Evolutionary conservation across 1,140 invertebrate genomes (phyloP).

Genomic region (Ditylenchus dipsaci): DNA sequence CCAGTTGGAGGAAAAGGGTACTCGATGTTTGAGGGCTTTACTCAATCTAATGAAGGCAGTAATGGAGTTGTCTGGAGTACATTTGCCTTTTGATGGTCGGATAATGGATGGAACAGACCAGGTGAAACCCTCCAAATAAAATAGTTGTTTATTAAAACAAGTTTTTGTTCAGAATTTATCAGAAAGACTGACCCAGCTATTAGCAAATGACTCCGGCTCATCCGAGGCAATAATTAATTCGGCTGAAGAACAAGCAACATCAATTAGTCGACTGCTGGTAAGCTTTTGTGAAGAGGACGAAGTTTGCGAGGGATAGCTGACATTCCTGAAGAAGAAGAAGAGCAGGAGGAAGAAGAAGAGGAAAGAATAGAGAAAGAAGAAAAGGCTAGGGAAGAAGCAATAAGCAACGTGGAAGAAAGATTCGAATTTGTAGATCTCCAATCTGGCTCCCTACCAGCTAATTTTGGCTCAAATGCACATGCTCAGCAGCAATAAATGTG

Average conservation of each 20-base stretch:
- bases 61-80: slow-evolving; percentile 21
- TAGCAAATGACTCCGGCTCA: background rate
- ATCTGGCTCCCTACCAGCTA: slow-evolving; percentile 18
- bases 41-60: slow-evolving; percentile 39
- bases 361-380: slow-evolving; percentile 5
- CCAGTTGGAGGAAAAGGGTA: slow-evolving; percentile 14
- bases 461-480: background rate
- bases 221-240: background rate
- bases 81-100: slow-evolving; percentile 44
- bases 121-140: slow-evolving; percentile 10
- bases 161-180: slow-evolving; percentile 19
- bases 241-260: slow-evolving; percentile 14
- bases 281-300: slow-evolving; percentile 39
- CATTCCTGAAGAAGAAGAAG: slow-evolving; percentile 18
- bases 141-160: background rate
- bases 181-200: slow-evolving; percentile 27
- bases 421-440: slow-evolving; percentile 15
- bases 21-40: slow-evolving; percentile 16
- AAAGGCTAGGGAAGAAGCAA: slow-evolving; percentile 19
- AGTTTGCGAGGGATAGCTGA: slow-evolving; percentile 29
- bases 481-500: too few relatives aligned
- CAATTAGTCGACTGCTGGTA: slow-evolving; percentile 29
- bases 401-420: slow-evolving; percentile 11
- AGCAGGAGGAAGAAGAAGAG: slow-evolving; percentile 34
- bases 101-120: slow-evolving; percentile 43